phyloP scores from a whole-genome alignment of 2,113 vertebrate species.

The Galeopterus variegatus region DNA sequence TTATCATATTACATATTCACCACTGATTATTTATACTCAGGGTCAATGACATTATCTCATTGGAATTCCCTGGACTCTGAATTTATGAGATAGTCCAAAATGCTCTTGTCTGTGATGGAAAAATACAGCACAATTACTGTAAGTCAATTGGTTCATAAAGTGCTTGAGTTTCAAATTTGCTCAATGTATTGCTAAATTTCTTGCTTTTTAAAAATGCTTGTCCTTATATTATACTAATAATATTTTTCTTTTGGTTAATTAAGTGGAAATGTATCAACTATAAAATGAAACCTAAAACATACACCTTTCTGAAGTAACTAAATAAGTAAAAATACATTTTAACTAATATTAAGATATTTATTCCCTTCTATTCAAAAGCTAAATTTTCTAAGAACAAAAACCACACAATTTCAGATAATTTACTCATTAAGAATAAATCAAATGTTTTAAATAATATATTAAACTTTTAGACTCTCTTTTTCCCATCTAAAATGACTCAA shows the following conservation, averaged over 20 bases:
- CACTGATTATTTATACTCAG: constrained; percentile 86
- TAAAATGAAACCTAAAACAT: constrained; percentile 76
- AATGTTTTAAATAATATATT: constrained; percentile 58
- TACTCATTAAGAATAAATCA: constrained; percentile 30
- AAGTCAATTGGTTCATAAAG: constrained; percentile 75
- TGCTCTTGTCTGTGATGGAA: constrained; percentile 81
- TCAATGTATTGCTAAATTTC: constrained; percentile 66
- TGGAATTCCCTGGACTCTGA: constrained; percentile 88
- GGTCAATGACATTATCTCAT: constrained; percentile 88
- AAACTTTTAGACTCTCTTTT: constrained; percentile 46
- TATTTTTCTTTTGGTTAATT: constrained; percentile 74
- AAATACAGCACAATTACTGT: constrained; percentile 80
- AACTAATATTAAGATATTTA: constrained; percentile 74
- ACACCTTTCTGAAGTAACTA: constrained; percentile 54
- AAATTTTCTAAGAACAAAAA: constrained; percentile 30
- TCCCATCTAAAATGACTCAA: constrained; percentile 4
- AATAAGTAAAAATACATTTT: constrained; percentile 69
- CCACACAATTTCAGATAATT: constrained; percentile 41
- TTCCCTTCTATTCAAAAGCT: constrained; percentile 28
- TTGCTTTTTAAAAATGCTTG: constrained; percentile 63
- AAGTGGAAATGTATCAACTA: constrained; percentile 75
- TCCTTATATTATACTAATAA: constrained; percentile 73
- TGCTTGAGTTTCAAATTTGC: constrained; percentile 68
- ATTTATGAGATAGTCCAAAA: constrained; percentile 83
- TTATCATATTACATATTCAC: constrained; percentile 87